Conservation (phyloP, 1,140 invertebrate genomes). For the Ericerus pela region DNA sequence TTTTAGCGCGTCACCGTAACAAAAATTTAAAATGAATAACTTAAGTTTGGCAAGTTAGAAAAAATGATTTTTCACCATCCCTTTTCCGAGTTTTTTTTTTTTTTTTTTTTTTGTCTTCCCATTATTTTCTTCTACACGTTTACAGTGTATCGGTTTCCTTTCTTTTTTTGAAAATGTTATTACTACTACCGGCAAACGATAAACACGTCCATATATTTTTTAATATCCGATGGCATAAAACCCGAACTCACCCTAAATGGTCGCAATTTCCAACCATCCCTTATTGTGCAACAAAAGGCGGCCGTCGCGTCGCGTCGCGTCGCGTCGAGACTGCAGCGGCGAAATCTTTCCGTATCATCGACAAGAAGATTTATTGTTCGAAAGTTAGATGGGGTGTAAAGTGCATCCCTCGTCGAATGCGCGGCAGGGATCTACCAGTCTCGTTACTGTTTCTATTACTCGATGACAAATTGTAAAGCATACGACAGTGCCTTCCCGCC, state of each 20-base stretch:
- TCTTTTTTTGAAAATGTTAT: too few relatives aligned
- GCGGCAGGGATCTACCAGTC: slow-evolving; percentile 9
- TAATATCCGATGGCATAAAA: background rate
- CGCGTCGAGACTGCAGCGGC: background rate
- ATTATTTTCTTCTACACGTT: too few relatives aligned
- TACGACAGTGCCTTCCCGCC: background rate
- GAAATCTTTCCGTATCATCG: slow-evolving; percentile 8
- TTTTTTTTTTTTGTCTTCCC: too few relatives aligned
- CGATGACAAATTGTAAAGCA: slow-evolving; percentile 10
- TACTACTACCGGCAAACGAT: too few relatives aligned
- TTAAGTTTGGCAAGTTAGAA: too few relatives aligned
- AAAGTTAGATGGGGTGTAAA: slow-evolving; percentile 12
- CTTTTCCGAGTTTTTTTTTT: too few relatives aligned
- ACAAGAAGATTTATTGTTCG: slow-evolving; percentile 9
- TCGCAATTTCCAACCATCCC: slow-evolving; percentile 4
- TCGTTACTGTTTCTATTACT: slow-evolving; percentile 12
- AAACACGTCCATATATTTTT: slow-evolving; percentile 6
- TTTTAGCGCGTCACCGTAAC: too few relatives aligned
- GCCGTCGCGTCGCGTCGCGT: too few relatives aligned
- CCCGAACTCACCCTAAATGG: background rate
- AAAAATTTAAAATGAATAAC: too few relatives aligned
- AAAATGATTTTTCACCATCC: too few relatives aligned
- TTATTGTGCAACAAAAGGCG: slow-evolving; percentile 9
- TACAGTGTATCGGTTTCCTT: too few relatives aligned
- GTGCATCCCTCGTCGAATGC: background rate